Evolutionary conservation across 2,888 invertebrate species (phyloP).

Genomic region (Hofmannophila pseudospretella): DNA sequence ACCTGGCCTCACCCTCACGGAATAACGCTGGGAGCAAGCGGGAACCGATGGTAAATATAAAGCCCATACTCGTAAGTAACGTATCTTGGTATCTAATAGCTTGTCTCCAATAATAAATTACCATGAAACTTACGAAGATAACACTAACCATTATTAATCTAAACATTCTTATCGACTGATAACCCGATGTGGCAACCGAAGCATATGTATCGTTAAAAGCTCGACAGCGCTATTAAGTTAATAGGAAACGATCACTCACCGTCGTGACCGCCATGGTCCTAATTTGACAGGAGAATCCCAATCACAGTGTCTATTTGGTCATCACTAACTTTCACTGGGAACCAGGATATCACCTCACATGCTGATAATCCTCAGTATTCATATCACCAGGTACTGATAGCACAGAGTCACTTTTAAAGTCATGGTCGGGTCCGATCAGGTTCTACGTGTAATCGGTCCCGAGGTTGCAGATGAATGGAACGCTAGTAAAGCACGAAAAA

Average conservation of each 20-base stretch:
- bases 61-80: no score
- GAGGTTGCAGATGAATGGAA: slow-evolving; percentile 44
- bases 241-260: slow-evolving; percentile 41
- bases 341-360: slow-evolving; percentile 46
- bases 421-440: slow-evolving; percentile 23
- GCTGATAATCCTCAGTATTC: slow-evolving; percentile 45
- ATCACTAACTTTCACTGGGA: slow-evolving; percentile 64
- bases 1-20: no score
- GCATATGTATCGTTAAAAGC: not conserved
- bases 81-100: no score
- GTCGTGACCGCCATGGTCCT: slow-evolving; percentile 53
- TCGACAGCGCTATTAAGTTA: not conserved
- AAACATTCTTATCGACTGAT: no score
- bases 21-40: no score
- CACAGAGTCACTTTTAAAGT: slow-evolving; percentile 29
- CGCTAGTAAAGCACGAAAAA: slow-evolving; percentile 59
- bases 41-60: no score
- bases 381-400: slow-evolving; percentile 42
- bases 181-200: no score
- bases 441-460: slow-evolving; percentile 46
- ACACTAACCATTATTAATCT: no score
- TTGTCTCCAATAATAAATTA: no score
- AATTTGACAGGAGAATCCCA: slow-evolving; percentile 45
- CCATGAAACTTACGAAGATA: no score
- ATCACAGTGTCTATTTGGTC: slow-evolving; percentile 57